Evolutionary conservation across 2,888 invertebrate genomes (phyloP).

Genomic region (Luperina testacea): DNA sequence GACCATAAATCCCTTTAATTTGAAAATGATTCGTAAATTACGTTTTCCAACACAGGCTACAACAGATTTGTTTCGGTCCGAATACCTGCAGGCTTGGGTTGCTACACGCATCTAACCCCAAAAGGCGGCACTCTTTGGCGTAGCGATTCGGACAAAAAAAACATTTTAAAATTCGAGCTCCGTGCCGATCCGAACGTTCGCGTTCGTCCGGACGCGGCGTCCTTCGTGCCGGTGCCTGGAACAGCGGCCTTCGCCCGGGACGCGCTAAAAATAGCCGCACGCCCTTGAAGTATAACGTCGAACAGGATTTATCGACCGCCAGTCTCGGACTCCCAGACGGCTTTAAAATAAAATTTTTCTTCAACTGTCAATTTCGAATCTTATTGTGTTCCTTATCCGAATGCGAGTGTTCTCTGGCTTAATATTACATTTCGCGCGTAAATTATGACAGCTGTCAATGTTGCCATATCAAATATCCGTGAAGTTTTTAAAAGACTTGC

Average conservation of each 20-base stretch:
- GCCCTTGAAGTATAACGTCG: constrained; percentile 86
- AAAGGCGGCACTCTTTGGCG: constrained; percentile 74
- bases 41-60: constrained; percentile 59
- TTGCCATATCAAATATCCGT: constrained; percentile 58
- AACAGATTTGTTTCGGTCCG: constrained; percentile 56
- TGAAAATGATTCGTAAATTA: constrained; percentile 64
- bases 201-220: constrained; percentile 72
- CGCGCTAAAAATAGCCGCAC: constrained; percentile 85
- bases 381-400: constrained; percentile 57
- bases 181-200: constrained; percentile 49
- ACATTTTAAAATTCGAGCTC: constrained; percentile 78
- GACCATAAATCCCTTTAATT: constrained; percentile 62
- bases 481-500: constrained; percentile 30
- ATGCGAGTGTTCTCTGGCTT: constrained; percentile 47
- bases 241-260: constrained; percentile 81
- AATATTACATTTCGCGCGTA: constrained; percentile 50
- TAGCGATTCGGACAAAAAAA: constrained; percentile 73
- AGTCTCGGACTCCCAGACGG: constrained; percentile 64
- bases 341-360: constrained; percentile 61
- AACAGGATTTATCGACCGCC: constrained; percentile 86
- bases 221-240: constrained; percentile 70
- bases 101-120: constrained; percentile 63
- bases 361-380: constrained; percentile 60
- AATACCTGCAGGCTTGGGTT: constrained; percentile 60
- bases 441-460: constrained; percentile 50